Percentiles rank a stretch among this genome's conserved stretches.
phyloP scores from a whole-genome alignment of 2,888 invertebrate species.

The Ferdinandea cuprea region DNA sequence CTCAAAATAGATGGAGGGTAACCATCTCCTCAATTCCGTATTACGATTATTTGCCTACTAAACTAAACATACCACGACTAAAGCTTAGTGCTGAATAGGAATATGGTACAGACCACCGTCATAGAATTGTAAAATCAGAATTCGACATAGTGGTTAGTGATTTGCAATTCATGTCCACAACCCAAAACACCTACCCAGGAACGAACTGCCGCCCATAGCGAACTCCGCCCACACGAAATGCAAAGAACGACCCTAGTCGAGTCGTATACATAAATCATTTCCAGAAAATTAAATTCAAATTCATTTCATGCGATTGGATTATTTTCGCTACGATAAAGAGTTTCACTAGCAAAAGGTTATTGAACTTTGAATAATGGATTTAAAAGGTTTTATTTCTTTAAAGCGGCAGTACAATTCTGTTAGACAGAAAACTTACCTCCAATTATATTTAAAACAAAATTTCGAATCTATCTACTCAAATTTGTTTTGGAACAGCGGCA shows the following conservation, averaged over 20 bases:
- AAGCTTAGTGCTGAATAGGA: neutral
- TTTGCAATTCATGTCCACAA: slow-evolving; percentile 11
- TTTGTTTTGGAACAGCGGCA: no score
- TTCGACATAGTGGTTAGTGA: slow-evolving; percentile 3
- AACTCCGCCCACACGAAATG: neutral
- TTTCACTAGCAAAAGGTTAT: neutral
- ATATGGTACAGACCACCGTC: neutral
- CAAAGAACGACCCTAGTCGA: neutral
- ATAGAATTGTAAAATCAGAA: slow-evolving; percentile 8
- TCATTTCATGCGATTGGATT: neutral
- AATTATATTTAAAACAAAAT: no score
- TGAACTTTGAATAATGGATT: neutral
- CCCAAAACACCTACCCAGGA: neutral
- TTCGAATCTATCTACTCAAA: no score
- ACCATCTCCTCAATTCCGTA: no score
- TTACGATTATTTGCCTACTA: no score
- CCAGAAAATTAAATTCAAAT: slow-evolving; percentile 10
- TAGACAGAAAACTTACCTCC: no score
- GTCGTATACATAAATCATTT: neutral
- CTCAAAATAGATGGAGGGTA: neutral
- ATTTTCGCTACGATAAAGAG: neutral
- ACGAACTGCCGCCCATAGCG: neutral
- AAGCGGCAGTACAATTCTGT: no score
- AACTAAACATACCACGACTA: no score
- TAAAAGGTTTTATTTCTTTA: neutral